A percentile compares a stretch with the other conserved stretches of the same genome.
Conservation (phyloP, 2,797 vertebrate species). For the Cheirogaleus major region DNA sequence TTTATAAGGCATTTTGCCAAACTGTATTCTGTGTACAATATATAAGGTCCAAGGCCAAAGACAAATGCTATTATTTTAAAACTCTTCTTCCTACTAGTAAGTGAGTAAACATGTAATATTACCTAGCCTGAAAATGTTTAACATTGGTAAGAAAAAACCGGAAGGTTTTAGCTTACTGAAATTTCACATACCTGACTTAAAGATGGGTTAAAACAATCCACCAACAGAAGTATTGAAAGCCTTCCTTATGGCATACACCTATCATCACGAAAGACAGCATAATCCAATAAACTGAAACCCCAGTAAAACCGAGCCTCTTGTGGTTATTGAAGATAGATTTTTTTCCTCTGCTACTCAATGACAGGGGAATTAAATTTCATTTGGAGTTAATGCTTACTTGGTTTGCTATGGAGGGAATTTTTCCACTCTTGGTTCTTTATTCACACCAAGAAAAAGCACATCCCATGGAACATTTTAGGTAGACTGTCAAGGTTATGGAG, state of each 20-base stretch:
- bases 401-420: constrained; percentile 32
- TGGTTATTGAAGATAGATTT: constrained; percentile 10
- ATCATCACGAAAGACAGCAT: constrained; percentile 80
- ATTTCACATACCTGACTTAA: constrained; percentile 83
- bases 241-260: constrained; percentile 81
- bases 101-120: constrained; percentile 77
- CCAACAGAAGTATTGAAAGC: constrained; percentile 79
- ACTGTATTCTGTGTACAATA: constrained; percentile 69
- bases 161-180: constrained; percentile 81
- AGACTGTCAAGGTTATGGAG: not conserved
- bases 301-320: constrained; percentile 56
- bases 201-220: constrained; percentile 82
- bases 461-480: not conserved
- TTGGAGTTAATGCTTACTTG: constrained; percentile 34
- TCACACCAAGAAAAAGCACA: not conserved
- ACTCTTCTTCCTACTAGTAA: constrained; percentile 80
- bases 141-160: constrained; percentile 78
- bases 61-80: constrained; percentile 84
- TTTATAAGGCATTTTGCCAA: constrained; percentile 82
- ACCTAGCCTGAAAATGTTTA: constrained; percentile 79
- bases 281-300: constrained; percentile 75
- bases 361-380: constrained; percentile 58
- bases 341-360: not conserved
- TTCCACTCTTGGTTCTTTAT: constrained; percentile 34
- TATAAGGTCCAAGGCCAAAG: constrained; percentile 77